These are phyloP conservation scores for Anthopleura xanthogrammica DNA, from an alignment of 92 coral and sea anemone genomes.

Conservation along the genomic window DNA sequence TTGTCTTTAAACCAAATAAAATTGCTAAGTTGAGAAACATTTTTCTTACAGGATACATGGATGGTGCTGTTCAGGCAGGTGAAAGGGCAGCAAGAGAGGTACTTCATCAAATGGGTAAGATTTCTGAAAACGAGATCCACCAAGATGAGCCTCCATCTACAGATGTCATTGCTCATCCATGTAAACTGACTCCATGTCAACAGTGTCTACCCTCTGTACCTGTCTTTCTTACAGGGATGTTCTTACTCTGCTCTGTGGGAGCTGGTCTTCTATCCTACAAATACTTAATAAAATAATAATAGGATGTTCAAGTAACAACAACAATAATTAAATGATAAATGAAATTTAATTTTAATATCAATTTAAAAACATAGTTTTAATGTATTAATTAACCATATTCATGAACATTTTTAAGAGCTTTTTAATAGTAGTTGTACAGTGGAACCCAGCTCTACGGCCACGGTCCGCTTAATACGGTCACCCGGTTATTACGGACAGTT, in stretches of 20 bases:
- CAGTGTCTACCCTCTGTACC: slow-evolving; percentile 82
- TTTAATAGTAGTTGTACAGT: too few species aligned
- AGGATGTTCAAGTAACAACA: neutral
- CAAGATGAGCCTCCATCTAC: slow-evolving; percentile 87
- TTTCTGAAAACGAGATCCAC: slow-evolving; percentile 59
- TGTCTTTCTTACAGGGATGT: slow-evolving; percentile 35
- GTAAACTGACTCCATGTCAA: slow-evolving; percentile 72
- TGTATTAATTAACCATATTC: too few species aligned
- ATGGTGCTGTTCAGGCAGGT: slow-evolving; percentile 97
- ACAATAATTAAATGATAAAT: neutral
- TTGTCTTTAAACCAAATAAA: too few species aligned
- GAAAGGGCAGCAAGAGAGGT: slow-evolving; percentile 99
- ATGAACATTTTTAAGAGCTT: too few species aligned
- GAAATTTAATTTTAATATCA: too few species aligned
- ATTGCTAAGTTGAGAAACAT: neutral
- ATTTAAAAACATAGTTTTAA: too few species aligned
- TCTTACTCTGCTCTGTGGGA: slow-evolving; percentile 15
- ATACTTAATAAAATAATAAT: neutral
- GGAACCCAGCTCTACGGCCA: too few species aligned
- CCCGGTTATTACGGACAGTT: too few species aligned
- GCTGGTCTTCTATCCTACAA: slow-evolving; percentile 15
- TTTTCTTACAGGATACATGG: slow-evolving; percentile 81
- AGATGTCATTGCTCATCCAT: slow-evolving; percentile 82
- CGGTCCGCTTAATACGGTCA: too few species aligned
- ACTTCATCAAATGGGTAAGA: slow-evolving; percentile 82